phyloP scores from a whole-genome alignment of 1,140 invertebrate genomes.

The Lysiphlebus fabarum region DNA sequence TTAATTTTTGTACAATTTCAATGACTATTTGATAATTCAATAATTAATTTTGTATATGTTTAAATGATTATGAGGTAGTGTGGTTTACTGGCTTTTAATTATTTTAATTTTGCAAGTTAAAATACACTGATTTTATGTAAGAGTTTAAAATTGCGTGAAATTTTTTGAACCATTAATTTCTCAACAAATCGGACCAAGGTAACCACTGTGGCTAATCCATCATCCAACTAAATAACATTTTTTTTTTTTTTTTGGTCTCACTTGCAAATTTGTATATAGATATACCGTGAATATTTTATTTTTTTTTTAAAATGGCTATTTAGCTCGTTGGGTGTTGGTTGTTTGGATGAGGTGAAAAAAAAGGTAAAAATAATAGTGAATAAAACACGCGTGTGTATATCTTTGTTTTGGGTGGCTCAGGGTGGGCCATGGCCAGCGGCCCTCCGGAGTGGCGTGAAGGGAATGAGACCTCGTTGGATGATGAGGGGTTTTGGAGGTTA shows the following conservation, averaged over 20 bases:
- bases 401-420: slow-evolving; percentile 48
- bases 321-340: slow-evolving; percentile 22
- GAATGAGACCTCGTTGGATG: slow-evolving; percentile 40
- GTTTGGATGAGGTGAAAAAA: slow-evolving; percentile 12
- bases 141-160: slow-evolving; percentile 49
- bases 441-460: slow-evolving; percentile 36
- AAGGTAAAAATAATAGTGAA: slow-evolving; percentile 15
- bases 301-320: too few relatives aligned
- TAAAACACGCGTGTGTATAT: slow-evolving; percentile 37
- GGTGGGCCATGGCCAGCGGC: slow-evolving; percentile 45
- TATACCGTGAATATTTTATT: too few relatives aligned
- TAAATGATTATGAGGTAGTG: too few relatives aligned
- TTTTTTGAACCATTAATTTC: slow-evolving; percentile 47
- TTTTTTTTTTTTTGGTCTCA: too few relatives aligned
- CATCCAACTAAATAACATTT: slow-evolving; percentile 23
- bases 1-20: too few relatives aligned
- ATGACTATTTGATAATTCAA: too few relatives aligned
- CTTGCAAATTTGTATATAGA: too few relatives aligned
- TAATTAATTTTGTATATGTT: too few relatives aligned
- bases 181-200: slow-evolving; percentile 16
- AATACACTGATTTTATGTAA: slow-evolving; percentile 37
- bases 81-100: not conserved
- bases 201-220: slow-evolving; percentile 40
- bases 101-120: slow-evolving; percentile 24
- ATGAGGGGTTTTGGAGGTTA: slow-evolving; percentile 57